Percentiles rank a stretch among this genome's conserved stretches.
Evolutionary conservation across 1,140 invertebrate species (phyloP).

Genomic region (Meteorus sp.): DNA sequence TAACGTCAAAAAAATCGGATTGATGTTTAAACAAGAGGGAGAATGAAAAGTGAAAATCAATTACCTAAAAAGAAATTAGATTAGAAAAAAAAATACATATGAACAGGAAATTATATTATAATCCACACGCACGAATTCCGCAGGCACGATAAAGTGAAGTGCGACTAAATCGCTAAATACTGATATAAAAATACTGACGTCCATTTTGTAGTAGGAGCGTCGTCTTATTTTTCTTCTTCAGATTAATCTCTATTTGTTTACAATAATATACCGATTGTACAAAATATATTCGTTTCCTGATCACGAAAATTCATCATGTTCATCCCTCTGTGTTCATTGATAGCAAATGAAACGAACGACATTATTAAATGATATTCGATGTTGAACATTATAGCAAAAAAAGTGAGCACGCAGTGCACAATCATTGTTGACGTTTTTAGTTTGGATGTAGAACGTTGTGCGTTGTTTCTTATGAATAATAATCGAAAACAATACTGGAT

Average conservation of each 20-base stretch:
- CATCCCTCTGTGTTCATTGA: neutral
- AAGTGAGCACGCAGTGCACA: too few species aligned
- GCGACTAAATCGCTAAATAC: conserved; percentile 50
- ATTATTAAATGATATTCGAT: too few species aligned
- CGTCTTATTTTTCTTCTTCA: conserved; percentile 28
- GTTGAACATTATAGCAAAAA: too few species aligned
- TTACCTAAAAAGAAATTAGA: conserved; percentile 18
- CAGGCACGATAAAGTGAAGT: conserved; percentile 38
- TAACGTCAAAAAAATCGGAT: neutral
- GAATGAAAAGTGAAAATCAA: conserved; percentile 1
- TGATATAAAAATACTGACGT: conserved; percentile 59
- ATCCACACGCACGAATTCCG: conserved; percentile 32
- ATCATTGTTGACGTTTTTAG: too few species aligned
- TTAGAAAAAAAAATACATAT: conserved; percentile 8
- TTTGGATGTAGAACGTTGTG: too few species aligned
- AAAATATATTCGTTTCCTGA: neutral
- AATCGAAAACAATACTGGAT: too few species aligned
- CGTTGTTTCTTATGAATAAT: too few species aligned
- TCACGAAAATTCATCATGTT: neutral
- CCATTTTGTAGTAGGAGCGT: conserved; percentile 25
- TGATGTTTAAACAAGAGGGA: conserved; percentile 11
- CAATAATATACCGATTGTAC: neutral
- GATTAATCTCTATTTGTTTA: neutral
- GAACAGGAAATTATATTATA: conserved; percentile 23
- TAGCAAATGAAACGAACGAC: too few species aligned